Evolutionary conservation across 2,113 vertebrate genomes (phyloP).

Genomic region (Chaetodon auriga): DNA sequence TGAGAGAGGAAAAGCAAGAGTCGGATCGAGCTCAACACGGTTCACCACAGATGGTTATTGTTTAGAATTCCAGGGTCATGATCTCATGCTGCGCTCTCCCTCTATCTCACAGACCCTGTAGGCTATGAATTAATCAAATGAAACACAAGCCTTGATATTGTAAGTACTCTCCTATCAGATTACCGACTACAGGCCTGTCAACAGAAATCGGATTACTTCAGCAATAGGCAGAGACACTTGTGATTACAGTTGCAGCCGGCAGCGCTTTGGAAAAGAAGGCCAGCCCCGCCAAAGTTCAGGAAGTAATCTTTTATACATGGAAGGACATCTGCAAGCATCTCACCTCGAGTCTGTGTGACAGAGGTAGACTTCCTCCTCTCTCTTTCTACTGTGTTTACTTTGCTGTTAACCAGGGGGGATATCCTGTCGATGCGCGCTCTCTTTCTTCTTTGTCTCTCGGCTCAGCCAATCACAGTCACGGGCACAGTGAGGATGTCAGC

Average conservation of each 20-base stretch:
- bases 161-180: slow-evolving; percentile 84
- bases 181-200: slow-evolving; percentile 67
- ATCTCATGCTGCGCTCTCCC: slow-evolving; percentile 87
- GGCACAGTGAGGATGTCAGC: slow-evolving; percentile 70
- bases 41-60: slow-evolving; percentile 95
- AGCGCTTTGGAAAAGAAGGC: slow-evolving; percentile 46
- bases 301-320: slow-evolving; percentile 69
- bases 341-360: slow-evolving; percentile 63
- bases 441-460: slow-evolving; percentile 66
- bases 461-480: slow-evolving; percentile 58
- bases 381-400: slow-evolving; percentile 76
- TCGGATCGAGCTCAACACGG: slow-evolving; percentile 78
- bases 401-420: slow-evolving; percentile 72
- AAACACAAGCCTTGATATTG: slow-evolving; percentile 80
- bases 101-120: slow-evolving; percentile 83
- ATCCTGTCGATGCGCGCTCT: slow-evolving; percentile 72
- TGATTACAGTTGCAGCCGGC: slow-evolving; percentile 72
- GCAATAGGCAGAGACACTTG: slow-evolving; percentile 73
- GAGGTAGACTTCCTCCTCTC: slow-evolving; percentile 72
- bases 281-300: slow-evolving; percentile 43
- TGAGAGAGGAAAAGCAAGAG: slow-evolving; percentile 67
- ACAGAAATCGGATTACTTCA: slow-evolving; percentile 72
- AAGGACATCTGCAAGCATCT: slow-evolving; percentile 66
- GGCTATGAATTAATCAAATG: slow-evolving; percentile 85
- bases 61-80: slow-evolving; percentile 95